A percentile compares a stretch with the other conserved stretches of the same genome.
Conservation (phyloP, 2,797 vertebrate genomes). For the Neolamprologus multifasciatus region DNA sequence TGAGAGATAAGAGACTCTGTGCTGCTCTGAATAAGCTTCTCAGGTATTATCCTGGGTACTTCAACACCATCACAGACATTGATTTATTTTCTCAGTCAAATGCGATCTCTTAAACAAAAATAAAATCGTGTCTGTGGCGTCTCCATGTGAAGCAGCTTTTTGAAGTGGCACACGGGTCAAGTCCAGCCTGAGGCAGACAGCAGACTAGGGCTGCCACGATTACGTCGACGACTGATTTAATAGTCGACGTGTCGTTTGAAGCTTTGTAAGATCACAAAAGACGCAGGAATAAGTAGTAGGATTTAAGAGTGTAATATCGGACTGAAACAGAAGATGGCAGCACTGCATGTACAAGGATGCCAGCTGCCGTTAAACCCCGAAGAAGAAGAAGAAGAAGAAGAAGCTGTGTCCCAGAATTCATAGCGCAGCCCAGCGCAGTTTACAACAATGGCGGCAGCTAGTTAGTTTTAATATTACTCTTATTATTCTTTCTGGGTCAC, state of each 20-base stretch:
- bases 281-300: accelerated
- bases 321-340: background rate
- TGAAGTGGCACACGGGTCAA: background rate
- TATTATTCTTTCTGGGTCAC: background rate
- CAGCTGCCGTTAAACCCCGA: background rate
- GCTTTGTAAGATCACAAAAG: background rate
- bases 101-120: background rate
- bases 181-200: constrained; percentile 2
- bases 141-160: background rate
- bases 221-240: background rate
- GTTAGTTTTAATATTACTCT: accelerated
- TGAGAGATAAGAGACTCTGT: background rate
- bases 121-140: background rate
- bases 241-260: accelerated
- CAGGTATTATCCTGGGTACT: background rate
- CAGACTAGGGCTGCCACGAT: background rate
- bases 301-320: background rate
- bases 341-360: background rate
- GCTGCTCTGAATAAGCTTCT: background rate
- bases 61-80: background rate
- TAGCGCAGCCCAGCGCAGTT: accelerated
- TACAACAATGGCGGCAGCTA: background rate
- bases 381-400: background rate
- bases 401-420: accelerated
- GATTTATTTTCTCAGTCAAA: background rate